Base-by-base conservation (phyloP, 2,888 invertebrate genomes). In the Taphrorychus bicolor region DNA sequence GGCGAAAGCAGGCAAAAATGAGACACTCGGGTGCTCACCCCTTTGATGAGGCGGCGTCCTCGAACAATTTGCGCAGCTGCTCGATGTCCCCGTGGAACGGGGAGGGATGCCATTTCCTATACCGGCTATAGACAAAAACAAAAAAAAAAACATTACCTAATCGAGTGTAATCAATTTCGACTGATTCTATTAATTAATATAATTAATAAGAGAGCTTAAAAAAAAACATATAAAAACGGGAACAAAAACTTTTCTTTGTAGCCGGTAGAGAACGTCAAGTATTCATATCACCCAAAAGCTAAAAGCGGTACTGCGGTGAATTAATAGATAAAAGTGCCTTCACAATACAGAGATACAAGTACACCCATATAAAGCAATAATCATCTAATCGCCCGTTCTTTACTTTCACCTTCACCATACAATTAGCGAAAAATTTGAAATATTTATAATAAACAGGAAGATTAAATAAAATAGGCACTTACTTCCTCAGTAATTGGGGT, bases 91-190 rank as follows among this genome's bases (percentile, higher is more conserved):
- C 89, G 76, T 88, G 88, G 86, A 91, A 89, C 83, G 91, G 87
- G 76, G 92, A 92, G 80, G 92, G 91, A 78, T 91, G 89, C 93
- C 93, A 93, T 84, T 91, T 90, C 84, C 91, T 90, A 85, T 91
- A 88, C 82, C 87, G 87, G 83, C 91, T 91, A 82, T 74, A 81
- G 63, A 73, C 40, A 60, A 54, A 60, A 63, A 14, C 19, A 58
- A 45, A 45, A 45, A n/a, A n/a, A n/a, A 42, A 52, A 32, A 7
- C 3, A 32, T 32, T 32, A 32, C 32, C 32, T 32, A 45, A 5
- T 45, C 45, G 14, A 7, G 17, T 7, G 45, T 32, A 32, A 32
- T 11, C n/a, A n/a, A n/a, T n/a, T n/a, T n/a, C n/a, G n/a, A n/a
- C n/a, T n/a, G n/a, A n/a, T n/a, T n/a, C n/a, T n/a, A n/a, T n/a